A percentile compares a stretch with the other conserved stretches of the same genome.
phyloP scores from a whole-genome alignment of 2,888 invertebrate genomes.

The Epirrhoe alternata region DNA sequence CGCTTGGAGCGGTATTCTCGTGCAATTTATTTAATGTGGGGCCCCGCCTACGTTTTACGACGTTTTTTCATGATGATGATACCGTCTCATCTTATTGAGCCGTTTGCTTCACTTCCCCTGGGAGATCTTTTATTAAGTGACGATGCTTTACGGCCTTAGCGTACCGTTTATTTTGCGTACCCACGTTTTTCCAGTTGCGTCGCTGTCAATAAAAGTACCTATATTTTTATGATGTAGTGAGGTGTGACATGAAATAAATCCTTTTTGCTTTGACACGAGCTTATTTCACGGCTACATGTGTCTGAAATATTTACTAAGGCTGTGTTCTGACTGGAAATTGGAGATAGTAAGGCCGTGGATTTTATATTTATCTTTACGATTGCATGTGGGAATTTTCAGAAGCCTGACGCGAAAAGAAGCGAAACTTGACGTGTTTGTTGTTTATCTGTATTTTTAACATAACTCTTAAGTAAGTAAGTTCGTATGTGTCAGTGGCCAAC shows the following conservation, averaged over 20 bases:
- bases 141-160: conserved; percentile 65
- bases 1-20: conserved; percentile 65
- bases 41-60: conserved; percentile 73
- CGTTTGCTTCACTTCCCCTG: conserved; percentile 72
- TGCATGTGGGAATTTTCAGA: too few relatives aligned
- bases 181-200: conserved; percentile 46
- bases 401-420: too few relatives aligned
- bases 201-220: conserved; percentile 47
- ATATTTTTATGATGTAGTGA: conserved; percentile 44
- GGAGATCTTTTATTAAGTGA: conserved; percentile 79
- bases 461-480: too few relatives aligned
- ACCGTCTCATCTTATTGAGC: conserved; percentile 78
- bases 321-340: conserved; percentile 1
- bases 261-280: conserved; percentile 26
- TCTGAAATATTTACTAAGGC: conserved; percentile 18
- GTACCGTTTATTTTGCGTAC: conserved; percentile 55
- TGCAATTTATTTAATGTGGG: conserved; percentile 81
- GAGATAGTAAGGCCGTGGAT: conserved; percentile 8
- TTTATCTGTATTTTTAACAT: too few relatives aligned
- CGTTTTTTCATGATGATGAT: conserved; percentile 75
- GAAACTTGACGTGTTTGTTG: too few relatives aligned
- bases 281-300: conserved; percentile 19
- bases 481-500: too few relatives aligned
- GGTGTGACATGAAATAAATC: conserved; percentile 38
- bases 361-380: conserved; percentile 4